Conservation (phyloP, 2,113 vertebrate genomes). For the Ophthalmolycus amberensis region DNA sequence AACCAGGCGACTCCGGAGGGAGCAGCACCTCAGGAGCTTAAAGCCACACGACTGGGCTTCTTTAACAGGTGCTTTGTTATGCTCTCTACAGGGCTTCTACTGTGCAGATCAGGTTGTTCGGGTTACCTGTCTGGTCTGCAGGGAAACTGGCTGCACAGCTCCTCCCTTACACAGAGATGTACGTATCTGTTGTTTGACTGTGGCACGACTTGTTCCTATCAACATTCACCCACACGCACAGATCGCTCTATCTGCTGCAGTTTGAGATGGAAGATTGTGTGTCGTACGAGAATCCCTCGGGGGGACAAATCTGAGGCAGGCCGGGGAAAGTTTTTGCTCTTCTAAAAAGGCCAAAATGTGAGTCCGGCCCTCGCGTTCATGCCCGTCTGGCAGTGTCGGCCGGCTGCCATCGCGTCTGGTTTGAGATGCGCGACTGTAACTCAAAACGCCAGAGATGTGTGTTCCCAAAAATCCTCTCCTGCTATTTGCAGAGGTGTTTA, state of each 20-base stretch:
- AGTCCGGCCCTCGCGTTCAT: background rate
- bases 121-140: conserved; percentile 57
- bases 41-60: no score
- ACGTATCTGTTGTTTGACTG: background rate
- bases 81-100: no score
- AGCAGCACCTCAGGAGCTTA: no score
- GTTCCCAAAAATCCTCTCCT: conserved; percentile 37
- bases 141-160: conserved; percentile 33
- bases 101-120: conserved; percentile 44
- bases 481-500: conserved; percentile 83
- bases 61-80: conserved; percentile 36
- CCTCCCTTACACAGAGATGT: background rate
- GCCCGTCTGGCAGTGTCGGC: background rate
- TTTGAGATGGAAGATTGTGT: background rate
- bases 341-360: background rate
- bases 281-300: background rate
- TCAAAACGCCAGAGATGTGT: conserved; percentile 38
- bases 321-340: background rate
- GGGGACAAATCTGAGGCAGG: background rate
- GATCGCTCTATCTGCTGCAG: background rate
- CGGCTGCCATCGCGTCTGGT: conserved; percentile 36
- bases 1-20: no score
- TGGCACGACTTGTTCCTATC: background rate
- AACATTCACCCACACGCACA: background rate
- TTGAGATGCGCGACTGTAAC: conserved; percentile 61